Evolutionary conservation across 2,888 invertebrate species (phyloP).

Genomic region (Horisme vitalbata): DNA sequence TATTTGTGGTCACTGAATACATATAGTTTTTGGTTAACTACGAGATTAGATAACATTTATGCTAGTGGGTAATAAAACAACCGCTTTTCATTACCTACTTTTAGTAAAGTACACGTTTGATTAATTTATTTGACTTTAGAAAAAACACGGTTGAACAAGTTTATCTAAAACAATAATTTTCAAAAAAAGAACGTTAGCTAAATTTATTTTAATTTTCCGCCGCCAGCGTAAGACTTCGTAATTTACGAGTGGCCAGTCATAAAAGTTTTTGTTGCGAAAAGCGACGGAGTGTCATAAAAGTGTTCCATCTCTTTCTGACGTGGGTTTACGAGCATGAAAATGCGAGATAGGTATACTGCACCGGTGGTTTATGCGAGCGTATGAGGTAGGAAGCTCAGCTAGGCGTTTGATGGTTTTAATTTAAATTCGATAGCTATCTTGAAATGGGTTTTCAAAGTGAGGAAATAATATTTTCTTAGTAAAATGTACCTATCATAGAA

Average conservation of each 20-base stretch:
- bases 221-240: slow-evolving; percentile 61
- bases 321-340: slow-evolving; percentile 70
- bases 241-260: slow-evolving; percentile 76
- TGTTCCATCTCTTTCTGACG: slow-evolving; percentile 61
- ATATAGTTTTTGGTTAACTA: too few species aligned
- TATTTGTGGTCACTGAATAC: too few species aligned
- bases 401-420: slow-evolving; percentile 34
- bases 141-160: too few species aligned
- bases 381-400: slow-evolving; percentile 36
- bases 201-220: slow-evolving; percentile 48
- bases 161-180: background rate
- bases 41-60: too few species aligned
- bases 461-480: too few species aligned
- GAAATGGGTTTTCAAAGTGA: slow-evolving; percentile 13
- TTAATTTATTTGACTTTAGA: too few species aligned
- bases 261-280: slow-evolving; percentile 80
- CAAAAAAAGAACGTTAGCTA: slow-evolving; percentile 17
- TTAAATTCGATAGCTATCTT: slow-evolving; percentile 25
- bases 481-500: too few species aligned
- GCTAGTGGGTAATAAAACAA: too few species aligned
- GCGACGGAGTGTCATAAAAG: slow-evolving; percentile 66
- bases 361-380: slow-evolving; percentile 62
- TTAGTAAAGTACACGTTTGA: too few species aligned
- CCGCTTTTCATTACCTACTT: too few species aligned
- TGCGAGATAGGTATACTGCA: slow-evolving; percentile 70